Evolutionary conservation across 1,140 invertebrate species (phyloP), one percentile per base, ranked within the genome.

Genomic region (Phocides pigmalion): DNA sequence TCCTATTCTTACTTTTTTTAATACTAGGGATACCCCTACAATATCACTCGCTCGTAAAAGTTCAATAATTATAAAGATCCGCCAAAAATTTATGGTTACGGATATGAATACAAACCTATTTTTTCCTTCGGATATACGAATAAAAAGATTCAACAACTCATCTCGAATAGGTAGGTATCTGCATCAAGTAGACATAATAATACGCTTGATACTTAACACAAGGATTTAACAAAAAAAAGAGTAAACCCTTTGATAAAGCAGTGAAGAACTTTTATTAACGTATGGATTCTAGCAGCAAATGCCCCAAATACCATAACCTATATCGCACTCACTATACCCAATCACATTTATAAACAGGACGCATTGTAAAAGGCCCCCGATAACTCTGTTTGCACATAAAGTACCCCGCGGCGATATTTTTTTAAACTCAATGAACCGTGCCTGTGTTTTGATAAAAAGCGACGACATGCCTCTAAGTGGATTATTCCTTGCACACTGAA

Each of bases 391-490:
- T 82, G 75, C 82, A 80, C 79, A 79, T 58, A 70, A 67, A 74
- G 80, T 79, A 51, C 76, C 84, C 88, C 82, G 86, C 83, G 72
- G 87, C 66, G 82, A 63, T 72, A 73, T 79, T 89, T 88, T 87
- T 87, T 84, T 81, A 79, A 75, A 84, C 70, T 81, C 82, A 90
- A 89, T 87, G 84, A 84, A 80, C 77, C 79, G 65, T 81, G 63
- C 76, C 64, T 58, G 64, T 74, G 82, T 87, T 88, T 83, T 83
- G 78, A 86, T 79, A 88, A 89, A 84, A 87, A 81, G 76, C 79
- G 70, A 70, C 77, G 74, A 90, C 87, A 89, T 87, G 84, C 87
- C 84, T 74, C 74, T 90, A 90, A 90, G 88, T 90, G 84, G 88
- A 90, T 90, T 90, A 90, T 80, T 66, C 72, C 72, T 80, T 73